Evolutionary conservation across 2,888 invertebrate species (phyloP).

Genomic region (Lissocephala sabroskyi): DNA sequence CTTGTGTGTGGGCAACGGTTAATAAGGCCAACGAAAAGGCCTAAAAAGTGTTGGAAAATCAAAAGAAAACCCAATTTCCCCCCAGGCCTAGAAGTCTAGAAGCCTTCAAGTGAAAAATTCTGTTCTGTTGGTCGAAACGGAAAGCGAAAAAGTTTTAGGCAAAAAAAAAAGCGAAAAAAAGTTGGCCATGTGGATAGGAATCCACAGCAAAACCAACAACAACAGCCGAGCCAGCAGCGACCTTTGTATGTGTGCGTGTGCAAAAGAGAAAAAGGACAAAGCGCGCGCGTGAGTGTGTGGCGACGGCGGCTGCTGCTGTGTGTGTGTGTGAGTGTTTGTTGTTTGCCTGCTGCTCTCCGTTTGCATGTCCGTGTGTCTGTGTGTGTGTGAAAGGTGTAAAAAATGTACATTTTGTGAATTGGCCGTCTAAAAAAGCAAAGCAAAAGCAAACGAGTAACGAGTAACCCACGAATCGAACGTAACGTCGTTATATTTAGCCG

Average conservation of each 20-base stretch:
- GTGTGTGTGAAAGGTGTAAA: conserved; percentile 60
- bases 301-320: not conserved
- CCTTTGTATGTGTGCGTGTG: conserved; percentile 25
- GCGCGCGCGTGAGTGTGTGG: conserved; percentile 7
- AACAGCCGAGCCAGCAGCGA: conserved; percentile 24
- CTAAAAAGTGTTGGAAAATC: conserved; percentile 22
- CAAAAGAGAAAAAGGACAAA: conserved; percentile 16
- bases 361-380: conserved; percentile 44
- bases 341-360: conserved; percentile 16
- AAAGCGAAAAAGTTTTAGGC: not conserved
- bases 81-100: not conserved
- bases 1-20: conserved; percentile 22
- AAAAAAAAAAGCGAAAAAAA: conserved; percentile 1
- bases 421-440: conserved; percentile 39
- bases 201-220: conserved; percentile 23
- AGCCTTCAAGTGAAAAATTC: too few species aligned
- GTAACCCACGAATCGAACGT: conserved; percentile 16
- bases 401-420: conserved; percentile 61
- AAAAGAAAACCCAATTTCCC: conserved; percentile 6
- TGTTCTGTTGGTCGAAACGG: not conserved
- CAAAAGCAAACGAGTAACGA: conserved; percentile 17
- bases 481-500: conserved; percentile 58
- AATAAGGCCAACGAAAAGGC: conserved; percentile 16
- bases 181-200: conserved; percentile 41
- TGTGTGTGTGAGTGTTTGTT: conserved; percentile 2